Evolutionary conservation across 2,113 vertebrate genomes (phyloP).

Genomic region (Pedionomus torquatus): DNA sequence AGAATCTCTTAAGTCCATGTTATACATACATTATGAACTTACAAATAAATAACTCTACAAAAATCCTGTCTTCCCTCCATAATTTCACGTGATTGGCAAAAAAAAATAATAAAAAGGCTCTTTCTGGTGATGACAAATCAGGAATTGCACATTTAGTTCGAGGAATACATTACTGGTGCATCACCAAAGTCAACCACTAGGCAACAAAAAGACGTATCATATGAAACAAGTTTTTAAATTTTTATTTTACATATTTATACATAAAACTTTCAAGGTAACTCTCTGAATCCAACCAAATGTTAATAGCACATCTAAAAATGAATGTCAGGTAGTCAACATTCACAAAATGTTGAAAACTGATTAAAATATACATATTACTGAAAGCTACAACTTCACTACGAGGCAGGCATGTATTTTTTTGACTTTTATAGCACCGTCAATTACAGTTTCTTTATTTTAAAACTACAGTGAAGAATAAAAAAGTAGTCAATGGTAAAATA

Average conservation of each 20-base stretch:
- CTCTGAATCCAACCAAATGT: slow-evolving; percentile 89
- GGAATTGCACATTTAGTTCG: not conserved
- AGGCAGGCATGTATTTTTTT: slow-evolving; percentile 92
- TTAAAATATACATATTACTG: slow-evolving; percentile 87
- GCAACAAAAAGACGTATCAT: slow-evolving; percentile 76
- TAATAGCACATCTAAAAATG: slow-evolving; percentile 95
- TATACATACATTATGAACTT: not conserved
- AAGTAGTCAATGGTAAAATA: slow-evolving; percentile 91
- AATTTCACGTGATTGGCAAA: not conserved
- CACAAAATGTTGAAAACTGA: slow-evolving; percentile 95
- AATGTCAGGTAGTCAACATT: slow-evolving; percentile 94
- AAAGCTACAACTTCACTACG: slow-evolving; percentile 94
- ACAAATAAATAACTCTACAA: not conserved
- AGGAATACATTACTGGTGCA: not conserved
- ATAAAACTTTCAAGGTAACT: slow-evolving; percentile 93
- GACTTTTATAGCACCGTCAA: slow-evolving; percentile 96
- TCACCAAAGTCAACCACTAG: not conserved
- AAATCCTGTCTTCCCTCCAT: not conserved
- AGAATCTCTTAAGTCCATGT: not conserved
- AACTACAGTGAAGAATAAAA: slow-evolving; percentile 94
- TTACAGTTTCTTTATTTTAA: slow-evolving; percentile 88
- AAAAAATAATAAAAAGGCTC: not conserved
- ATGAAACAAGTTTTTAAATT: slow-evolving; percentile 97
- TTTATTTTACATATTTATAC: slow-evolving; percentile 99
- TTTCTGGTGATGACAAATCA: not conserved